Base-by-base conservation (phyloP, 2,888 invertebrate species). In the Pharmacophagus antenor region DNA sequence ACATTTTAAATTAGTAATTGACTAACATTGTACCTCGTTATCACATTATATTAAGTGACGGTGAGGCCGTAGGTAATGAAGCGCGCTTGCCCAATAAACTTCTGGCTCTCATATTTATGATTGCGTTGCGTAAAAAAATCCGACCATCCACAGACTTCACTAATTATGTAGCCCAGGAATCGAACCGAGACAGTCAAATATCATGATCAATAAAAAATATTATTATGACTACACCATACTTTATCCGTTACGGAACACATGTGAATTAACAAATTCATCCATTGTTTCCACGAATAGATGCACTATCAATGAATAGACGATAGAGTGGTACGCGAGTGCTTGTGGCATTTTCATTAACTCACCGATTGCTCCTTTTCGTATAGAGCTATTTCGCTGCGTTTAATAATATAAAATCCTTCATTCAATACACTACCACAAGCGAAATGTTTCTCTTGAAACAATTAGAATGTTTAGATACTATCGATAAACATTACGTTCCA, bases 231-330 rank as follows among this genome's bases (percentile, higher is more conserved):
- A 5, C 18, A 41, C 41, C 18, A 44, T 7, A 44, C 18, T 18
- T 44, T 18, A 44, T 49, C 25, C 23, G 18, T 20, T 49, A 41
- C 41, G 22, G 23, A 41, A 49, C 23, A 25, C 12, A 21, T 42
- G 25, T 50, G 50, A 56, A 56, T 50, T 50, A 56, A 44, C 50
- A 49, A 50, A 20, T 20, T 27, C 25, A 25, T 42, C 51, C 41
- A 41, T 56, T 42, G 44, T 57, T 50, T 23, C 42, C 50, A 27
- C 44, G 42, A 44, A 50, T 57, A 44, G 50, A 42, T 18, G 18
- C 42, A 50, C 57, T 44, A 57, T 50, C 57, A 44, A 57, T 57
- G 57, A 57, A 57, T 57, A 57, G 50, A 57, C 42, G 41, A 50
- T 57, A 50, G 55, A 21, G 27, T 44, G 10, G 42, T 54, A 44